Evolutionary conservation across 2,113 vertebrate species (phyloP), one percentile per base, ranked within the genome.

Genomic region (Kryptolebias marmoratus): DNA sequence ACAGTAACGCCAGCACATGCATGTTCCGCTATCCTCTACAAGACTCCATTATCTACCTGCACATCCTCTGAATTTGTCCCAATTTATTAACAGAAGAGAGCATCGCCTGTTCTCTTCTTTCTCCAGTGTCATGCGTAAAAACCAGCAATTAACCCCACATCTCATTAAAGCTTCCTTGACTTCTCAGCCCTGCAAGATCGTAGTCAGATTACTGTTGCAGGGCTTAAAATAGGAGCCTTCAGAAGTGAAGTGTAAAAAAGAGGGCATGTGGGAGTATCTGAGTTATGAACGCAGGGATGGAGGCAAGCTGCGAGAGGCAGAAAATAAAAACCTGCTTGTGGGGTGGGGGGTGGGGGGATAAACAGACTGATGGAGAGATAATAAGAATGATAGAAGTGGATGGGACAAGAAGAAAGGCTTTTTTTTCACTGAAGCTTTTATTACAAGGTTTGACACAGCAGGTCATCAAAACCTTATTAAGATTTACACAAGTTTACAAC

Each of bases 61-160:
- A 81, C 82, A 73, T 58, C 71, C 77, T 85, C 82, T 87, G 90
- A 86, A 92, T 92, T 91, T 93, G 90, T 91, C 85, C 74, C 44
- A 74, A 68, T 83, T 88, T 74, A 86, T 88, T 94, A 93, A 85
- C 86, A 90, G 88, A 84, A 54, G 39, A n/a, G 48, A 70, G 53
- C 59, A 48, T 53, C 50, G 1, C 2, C 72, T n/a, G 45, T 55
- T 10, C 3, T 2, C 69, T 52, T 42, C 52, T 67, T 68, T 66
- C 76, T 77, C 91, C 88, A 85, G 73, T 85, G 89, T 79, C 90
- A 89, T 79, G 76, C 36, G 53, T 52, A 72, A 74, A 49, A 91
- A 90, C 91, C 92, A 92, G 93, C 94, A 95, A 95, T 97, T 96
- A 95, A 92, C 92, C 84, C 63, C 61, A 90, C 93, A 94, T 95